A percentile compares a stretch with the other conserved stretches of the same genome.
Conservation (phyloP, 2,797 vertebrate genomes). For the Tympanoctomys barrerae region DNA sequence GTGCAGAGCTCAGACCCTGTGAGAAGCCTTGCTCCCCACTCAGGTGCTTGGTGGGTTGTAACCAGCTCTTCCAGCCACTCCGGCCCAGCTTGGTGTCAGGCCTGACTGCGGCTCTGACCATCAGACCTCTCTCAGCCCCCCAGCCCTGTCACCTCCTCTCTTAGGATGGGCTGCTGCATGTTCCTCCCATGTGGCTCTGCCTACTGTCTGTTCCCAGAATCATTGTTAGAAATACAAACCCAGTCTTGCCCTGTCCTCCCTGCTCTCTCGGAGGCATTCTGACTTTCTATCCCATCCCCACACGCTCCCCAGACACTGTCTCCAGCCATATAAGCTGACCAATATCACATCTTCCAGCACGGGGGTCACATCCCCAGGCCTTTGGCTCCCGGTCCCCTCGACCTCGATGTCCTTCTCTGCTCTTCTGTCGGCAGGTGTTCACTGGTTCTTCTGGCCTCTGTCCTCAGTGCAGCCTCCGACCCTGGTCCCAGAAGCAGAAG, state of each 20-base stretch:
- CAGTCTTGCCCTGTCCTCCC: background rate
- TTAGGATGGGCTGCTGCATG: background rate
- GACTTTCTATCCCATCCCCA: background rate
- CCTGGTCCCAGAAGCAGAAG: background rate
- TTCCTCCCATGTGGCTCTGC: background rate
- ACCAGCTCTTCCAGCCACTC: background rate
- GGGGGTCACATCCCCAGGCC: background rate
- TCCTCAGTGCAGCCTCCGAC: background rate
- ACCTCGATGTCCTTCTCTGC: background rate
- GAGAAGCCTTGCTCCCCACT: too few species aligned
- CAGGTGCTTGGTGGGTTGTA: too few species aligned
- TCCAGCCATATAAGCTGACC: background rate
- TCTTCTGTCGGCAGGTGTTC: background rate
- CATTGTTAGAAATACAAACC: background rate
- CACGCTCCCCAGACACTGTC: background rate
- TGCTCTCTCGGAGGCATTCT: background rate
- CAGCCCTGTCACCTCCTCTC: background rate
- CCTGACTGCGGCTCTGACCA: background rate
- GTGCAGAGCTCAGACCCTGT: background rate
- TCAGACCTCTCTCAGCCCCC: rapidly evolving
- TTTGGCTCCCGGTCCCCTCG: background rate
- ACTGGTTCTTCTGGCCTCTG: background rate
- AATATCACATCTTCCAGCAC: rapidly evolving
- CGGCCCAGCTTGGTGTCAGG: background rate
- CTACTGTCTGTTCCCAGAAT: background rate